These are phyloP conservation scores for Holotrichia oblita DNA, from an alignment of 1,140 invertebrate genomes.

Conservation along the genomic window DNA sequence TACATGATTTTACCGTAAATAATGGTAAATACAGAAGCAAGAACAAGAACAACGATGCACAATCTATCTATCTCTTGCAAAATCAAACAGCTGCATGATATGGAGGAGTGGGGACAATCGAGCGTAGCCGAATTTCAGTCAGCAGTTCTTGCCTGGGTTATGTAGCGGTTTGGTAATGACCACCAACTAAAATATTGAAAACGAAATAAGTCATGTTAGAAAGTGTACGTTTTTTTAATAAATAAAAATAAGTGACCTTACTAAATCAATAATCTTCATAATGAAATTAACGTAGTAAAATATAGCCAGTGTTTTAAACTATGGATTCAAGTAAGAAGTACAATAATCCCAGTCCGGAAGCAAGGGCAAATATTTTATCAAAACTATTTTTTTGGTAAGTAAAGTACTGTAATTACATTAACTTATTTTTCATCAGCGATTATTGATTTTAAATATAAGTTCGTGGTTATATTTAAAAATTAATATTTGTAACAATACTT, in stretches of 20 bases:
- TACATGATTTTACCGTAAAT: too few relatives aligned
- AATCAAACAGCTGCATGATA: background rate
- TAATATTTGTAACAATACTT: too few relatives aligned
- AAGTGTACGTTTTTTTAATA: background rate
- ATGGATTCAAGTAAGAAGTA: slow-evolving; percentile 63
- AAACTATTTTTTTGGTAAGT: slow-evolving; percentile 64
- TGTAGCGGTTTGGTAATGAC: background rate
- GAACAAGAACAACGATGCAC: too few relatives aligned
- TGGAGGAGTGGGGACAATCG: background rate
- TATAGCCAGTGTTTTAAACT: background rate
- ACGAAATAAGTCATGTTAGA: slow-evolving; percentile 14
- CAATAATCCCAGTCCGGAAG: slow-evolving; percentile 62
- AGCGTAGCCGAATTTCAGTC: background rate
- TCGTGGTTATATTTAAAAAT: too few relatives aligned
- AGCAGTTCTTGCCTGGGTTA: background rate
- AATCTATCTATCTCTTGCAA: background rate
- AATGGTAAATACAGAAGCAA: too few relatives aligned
- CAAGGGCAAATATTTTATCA: slow-evolving; percentile 60
- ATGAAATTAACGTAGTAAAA: slow-evolving; percentile 1
- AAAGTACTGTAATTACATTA: background rate
- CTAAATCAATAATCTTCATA: slow-evolving; percentile 13
- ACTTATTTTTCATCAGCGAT: too few relatives aligned
- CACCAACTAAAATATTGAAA: background rate
- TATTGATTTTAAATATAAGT: too few relatives aligned
- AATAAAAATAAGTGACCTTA: background rate